Evolutionary conservation across 2,797 vertebrate genomes (phyloP), one percentile per base, ranked within the genome.

Genomic region (Danio jaintianensis): DNA sequence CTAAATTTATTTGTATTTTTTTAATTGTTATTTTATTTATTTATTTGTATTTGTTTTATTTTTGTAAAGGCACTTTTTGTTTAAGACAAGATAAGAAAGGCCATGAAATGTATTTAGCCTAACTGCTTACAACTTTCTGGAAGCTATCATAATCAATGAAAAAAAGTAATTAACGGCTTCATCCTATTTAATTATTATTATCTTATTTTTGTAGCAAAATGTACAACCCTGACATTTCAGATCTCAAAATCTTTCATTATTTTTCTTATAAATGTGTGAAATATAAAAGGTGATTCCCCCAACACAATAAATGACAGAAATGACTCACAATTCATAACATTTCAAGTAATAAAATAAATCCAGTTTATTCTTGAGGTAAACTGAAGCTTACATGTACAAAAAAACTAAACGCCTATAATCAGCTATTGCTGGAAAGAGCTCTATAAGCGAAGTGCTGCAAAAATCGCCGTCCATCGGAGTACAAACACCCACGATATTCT

Each of bases 381-480:
- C 1, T 10, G 6, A 9, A 16, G 59, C 59, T 40, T 13, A 16
- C 15, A 40, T n/a, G 8, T 9, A 62, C 16, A 36, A 10, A 62
- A 4, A 42, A 15, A 43, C 6, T 40, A 2, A 53, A 52, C 43
- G 50, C 50, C 20, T 8, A 8, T 45, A 45, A 38, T 58, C 12
- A 13, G 29, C 20, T 15, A 47, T 12, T 47, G 7, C 36, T 71
- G 40, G 20, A 61, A 74, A 59, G 29, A 18, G 58, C 72, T 75
- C 16, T 62, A 50, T 29, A 29, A 18, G 22, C 36, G 59, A 63
- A 15, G 75, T 55, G 68, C 40, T 45, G 69, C 68, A 73, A 45
- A 62, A 63, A 71, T 81, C 80, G 85, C 89, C 92, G 84, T 92
- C 91, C 89, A 50, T 68, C 76, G 61, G 4, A 72, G 85, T 76